A percentile compares a stretch with the other conserved stretches of the same genome.
Evolutionary conservation across 2,888 invertebrate genomes (phyloP).

Genomic region (Heliconius sara): DNA sequence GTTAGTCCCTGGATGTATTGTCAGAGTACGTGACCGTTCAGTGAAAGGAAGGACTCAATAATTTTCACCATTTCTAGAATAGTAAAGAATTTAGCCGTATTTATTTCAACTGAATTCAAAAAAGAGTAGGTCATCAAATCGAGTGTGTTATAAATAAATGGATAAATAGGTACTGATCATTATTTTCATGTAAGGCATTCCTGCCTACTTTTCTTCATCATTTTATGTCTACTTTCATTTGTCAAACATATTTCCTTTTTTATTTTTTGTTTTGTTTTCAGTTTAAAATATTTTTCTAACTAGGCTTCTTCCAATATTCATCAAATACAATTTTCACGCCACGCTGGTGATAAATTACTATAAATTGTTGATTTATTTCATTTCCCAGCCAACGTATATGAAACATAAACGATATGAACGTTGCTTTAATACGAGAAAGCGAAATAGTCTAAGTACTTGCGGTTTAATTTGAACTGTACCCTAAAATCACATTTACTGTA

Average conservation of each 20-base stretch:
- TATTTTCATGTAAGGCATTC: too few species aligned
- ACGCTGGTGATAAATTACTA: neutral
- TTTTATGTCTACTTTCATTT: too few species aligned
- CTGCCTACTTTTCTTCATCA: too few species aligned
- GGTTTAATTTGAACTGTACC: neutral
- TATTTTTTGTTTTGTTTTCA: neutral
- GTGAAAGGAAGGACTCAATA: neutral
- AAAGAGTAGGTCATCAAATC: too few species aligned
- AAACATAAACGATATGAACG: slow-evolving; percentile 7
- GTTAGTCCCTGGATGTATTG: slow-evolving; percentile 1
- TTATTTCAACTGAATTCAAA: too few species aligned
- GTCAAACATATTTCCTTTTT: too few species aligned
- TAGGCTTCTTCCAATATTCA: neutral
- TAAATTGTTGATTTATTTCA: slow-evolving; percentile 18
- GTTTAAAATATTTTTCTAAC: neutral
- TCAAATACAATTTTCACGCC: neutral
- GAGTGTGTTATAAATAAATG: too few species aligned
- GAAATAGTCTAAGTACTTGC: slow-evolving; percentile 9
- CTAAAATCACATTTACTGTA: too few species aligned
- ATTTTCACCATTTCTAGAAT: neutral
- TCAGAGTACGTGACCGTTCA: slow-evolving; percentile 10
- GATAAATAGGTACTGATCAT: too few species aligned
- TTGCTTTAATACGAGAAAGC: neutral
- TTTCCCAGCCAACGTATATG: slow-evolving; percentile 9
- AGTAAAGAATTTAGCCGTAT: neutral